A percentile compares a stretch with the other conserved stretches of the same genome.
phyloP scores from a whole-genome alignment of 1,140 invertebrate genomes.

The Drosophila chauvacae region DNA sequence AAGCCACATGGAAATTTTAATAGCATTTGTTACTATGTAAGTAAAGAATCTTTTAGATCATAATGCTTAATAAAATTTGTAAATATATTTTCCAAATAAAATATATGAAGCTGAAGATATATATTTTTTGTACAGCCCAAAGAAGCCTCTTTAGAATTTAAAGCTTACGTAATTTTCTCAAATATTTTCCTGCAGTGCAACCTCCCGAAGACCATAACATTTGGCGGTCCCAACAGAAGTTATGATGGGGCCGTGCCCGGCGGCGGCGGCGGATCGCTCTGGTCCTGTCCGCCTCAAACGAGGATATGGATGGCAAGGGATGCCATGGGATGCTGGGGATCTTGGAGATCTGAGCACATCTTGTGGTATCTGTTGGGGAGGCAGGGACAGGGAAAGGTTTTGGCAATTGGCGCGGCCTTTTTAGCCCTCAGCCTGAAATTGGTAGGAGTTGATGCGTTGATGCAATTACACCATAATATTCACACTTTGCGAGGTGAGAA shows the following conservation, averaged over 20 bases:
- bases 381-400: slow-evolving; percentile 47
- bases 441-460: slow-evolving; percentile 85
- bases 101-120: not conserved
- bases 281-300: slow-evolving; percentile 30
- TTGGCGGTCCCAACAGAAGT: slow-evolving; percentile 75
- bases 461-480: slow-evolving; percentile 85
- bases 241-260: slow-evolving; percentile 64
- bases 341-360: not conserved
- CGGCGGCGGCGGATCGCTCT: slow-evolving; percentile 32
- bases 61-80: no score
- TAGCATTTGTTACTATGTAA: no score
- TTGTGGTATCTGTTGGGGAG: not conserved
- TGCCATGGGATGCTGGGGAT: slow-evolving; percentile 17
- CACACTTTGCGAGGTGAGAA: slow-evolving; percentile 85
- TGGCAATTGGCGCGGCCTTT: slow-evolving; percentile 76
- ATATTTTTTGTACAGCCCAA: not conserved
- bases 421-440: slow-evolving; percentile 80
- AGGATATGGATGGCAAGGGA: slow-evolving; percentile 12
- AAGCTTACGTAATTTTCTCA: not conserved
- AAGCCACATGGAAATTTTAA: no score
- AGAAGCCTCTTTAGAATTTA: not conserved
- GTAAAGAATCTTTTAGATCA: no score
- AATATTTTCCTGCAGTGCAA: slow-evolving; percentile 16
- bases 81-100: no score
- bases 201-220: slow-evolving; percentile 18